Conservation (phyloP, 2,113 vertebrate species). For the Ornithorhynchus anatinus region DNA sequence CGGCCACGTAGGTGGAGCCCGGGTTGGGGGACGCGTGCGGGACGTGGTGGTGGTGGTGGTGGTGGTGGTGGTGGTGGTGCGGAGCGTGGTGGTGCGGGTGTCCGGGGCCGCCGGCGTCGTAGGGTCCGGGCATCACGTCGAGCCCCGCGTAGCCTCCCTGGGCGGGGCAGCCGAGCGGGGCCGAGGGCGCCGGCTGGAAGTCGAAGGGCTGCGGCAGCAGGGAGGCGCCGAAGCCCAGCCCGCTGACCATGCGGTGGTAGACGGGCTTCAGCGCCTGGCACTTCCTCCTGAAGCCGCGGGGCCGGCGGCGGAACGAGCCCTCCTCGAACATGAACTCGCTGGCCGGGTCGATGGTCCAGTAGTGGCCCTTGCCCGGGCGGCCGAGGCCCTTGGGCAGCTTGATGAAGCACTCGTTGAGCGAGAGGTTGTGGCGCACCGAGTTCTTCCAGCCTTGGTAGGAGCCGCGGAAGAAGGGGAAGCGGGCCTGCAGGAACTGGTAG, state of each 20-base stretch:
- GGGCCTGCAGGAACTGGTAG: conserved; percentile 94
- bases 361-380: conserved; percentile 93
- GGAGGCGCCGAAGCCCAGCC: conserved; percentile 89
- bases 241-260: conserved; percentile 97
- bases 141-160: conserved; percentile 91
- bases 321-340: conserved; percentile 99
- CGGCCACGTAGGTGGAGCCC: conserved; percentile 94
- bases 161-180: conserved; percentile 84
- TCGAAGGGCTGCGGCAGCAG: conserved; percentile 94
- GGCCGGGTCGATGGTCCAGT: conserved; percentile 97
- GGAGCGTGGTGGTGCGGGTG: conserved; percentile 52
- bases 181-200: conserved; percentile 83
- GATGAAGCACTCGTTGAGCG: conserved; percentile 91
- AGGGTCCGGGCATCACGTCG: conserved; percentile 89
- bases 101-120: conserved; percentile 72
- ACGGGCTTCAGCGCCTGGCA: conserved; percentile 96
- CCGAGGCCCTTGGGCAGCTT: conserved; percentile 94
- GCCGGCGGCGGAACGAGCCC: conserved; percentile 93
- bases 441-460: conserved; percentile 98
- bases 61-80: no score
- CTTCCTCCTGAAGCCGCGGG: conserved; percentile 93
- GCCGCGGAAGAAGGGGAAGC: conserved; percentile 95
- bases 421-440: conserved; percentile 91
- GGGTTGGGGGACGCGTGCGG: conserved; percentile 95
- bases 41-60: conserved; percentile 80